Evolutionary conservation across 2,888 invertebrate species (phyloP).

Genomic region (Xestia sexstrigata): DNA sequence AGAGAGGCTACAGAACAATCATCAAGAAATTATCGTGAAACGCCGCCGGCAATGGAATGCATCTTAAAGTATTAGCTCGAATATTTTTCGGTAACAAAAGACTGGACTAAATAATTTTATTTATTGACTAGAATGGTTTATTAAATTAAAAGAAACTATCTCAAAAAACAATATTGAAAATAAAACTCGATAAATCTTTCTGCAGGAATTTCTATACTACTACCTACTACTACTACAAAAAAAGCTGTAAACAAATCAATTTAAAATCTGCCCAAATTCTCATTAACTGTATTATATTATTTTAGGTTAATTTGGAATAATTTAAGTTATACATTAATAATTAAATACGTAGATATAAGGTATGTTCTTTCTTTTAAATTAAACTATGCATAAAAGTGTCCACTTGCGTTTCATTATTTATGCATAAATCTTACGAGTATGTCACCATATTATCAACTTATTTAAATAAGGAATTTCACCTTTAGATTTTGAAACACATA

Average conservation of each 20-base stretch:
- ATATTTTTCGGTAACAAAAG: constrained; percentile 67
- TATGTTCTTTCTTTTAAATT: constrained; percentile 24
- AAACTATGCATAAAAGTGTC: constrained; percentile 9
- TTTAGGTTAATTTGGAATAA: constrained; percentile 25
- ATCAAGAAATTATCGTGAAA: constrained; percentile 83
- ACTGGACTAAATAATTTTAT: constrained; percentile 69
- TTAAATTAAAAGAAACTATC: constrained; percentile 25
- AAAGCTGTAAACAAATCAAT: neutral
- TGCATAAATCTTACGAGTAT: neutral
- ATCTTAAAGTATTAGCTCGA: constrained; percentile 63
- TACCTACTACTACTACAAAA: neutral
- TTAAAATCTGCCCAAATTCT: neutral
- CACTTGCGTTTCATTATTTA: neutral
- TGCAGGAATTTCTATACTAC: neutral
- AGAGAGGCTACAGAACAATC: constrained; percentile 86
- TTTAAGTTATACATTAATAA: constrained; percentile 24
- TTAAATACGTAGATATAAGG: constrained; percentile 7
- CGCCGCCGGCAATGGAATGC: constrained; percentile 29
- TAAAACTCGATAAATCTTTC: neutral
- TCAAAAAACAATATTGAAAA: neutral
- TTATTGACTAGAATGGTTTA: constrained; percentile 54
- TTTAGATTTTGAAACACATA: neutral
- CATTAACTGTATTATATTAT: constrained; percentile 12
- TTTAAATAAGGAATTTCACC: neutral
- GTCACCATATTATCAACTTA: neutral